Base-by-base conservation (phyloP, 2,888 invertebrate genomes). In the Diloba caeruleocephala region DNA sequence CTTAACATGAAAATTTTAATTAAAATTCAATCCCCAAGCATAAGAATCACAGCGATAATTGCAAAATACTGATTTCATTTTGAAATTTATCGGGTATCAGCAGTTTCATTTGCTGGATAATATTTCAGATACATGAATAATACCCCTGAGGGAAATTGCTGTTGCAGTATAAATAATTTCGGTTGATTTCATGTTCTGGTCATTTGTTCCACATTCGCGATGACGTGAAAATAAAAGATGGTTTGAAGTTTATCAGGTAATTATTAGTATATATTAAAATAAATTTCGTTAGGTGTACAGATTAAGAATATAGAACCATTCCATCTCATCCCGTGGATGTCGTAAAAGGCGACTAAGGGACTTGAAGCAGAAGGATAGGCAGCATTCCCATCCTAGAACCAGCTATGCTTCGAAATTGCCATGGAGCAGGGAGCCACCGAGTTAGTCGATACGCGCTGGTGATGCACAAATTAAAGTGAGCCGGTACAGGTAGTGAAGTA, bases 51-150 rank as follows among this genome's bases (percentile, higher is more conserved):
- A 28, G 31, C 17, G 34, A 62, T 64, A 64, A 64, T 64, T 46
- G 46, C 23, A 58, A 57, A 57, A 57, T n/a, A 51, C 25, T 39
- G 58, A 46, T 46, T 57, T 42, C 23, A 26, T 52, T 29, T 43
- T 26, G 32, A 46, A 46, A 52, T 46, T 36, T 46, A 61, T 56
- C 21, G 41, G 3, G 6, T 45, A 50, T 57, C 58, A 43, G 23
- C 23, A 39, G 29, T 39, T 62, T 26, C 38, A 15, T 33, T 42
- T 31, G 63, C 43, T 36, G 48, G 26, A 62, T 62, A 48, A 62
- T 60, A 46, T 57, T 52, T 64, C 61, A 57, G 51, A 15, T 43
- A 10, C 44, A 52, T 64, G 51, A 62, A 46, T 46, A 52, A 64
- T 57, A 52, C 38, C 61, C 45, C 38, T 17, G 15, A 14, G 64